phyloP scores from a whole-genome alignment of 2,113 vertebrate species.

The Amia ocellicauda region DNA sequence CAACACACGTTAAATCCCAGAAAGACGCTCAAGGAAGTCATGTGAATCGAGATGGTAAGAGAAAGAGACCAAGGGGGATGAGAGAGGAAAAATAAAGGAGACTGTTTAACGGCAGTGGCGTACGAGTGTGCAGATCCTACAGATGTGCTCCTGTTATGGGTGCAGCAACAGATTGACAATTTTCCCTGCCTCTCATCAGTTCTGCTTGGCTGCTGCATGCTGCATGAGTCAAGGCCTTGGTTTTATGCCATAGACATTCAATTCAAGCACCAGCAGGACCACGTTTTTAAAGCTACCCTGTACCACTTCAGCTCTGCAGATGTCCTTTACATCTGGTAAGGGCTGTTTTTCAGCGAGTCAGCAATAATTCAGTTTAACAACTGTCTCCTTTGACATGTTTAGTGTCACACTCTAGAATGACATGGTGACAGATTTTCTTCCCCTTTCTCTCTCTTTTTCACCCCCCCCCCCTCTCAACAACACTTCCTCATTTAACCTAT shows the following conservation, averaged over 20 bases:
- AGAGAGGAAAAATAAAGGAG: too few relatives aligned
- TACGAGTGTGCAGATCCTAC: conserved; percentile 3
- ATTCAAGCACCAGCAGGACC: conserved; percentile 63
- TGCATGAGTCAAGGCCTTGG: conserved; percentile 53
- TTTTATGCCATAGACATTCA: conserved; percentile 55
- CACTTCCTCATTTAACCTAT: not conserved
- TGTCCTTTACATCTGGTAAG: conserved; percentile 78
- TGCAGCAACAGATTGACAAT: conserved; percentile 49
- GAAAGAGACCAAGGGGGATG: not conserved
- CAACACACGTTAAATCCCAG: not conserved
- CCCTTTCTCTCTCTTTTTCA: not conserved
- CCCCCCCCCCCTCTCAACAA: not conserved
- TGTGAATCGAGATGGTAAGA: conserved; percentile 3
- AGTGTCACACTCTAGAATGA: conserved; percentile 70
- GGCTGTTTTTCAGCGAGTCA: conserved; percentile 62
- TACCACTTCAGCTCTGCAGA: conserved; percentile 68
- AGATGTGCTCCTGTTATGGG: conserved; percentile 37
- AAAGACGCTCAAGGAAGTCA: not conserved
- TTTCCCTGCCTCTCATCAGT: conserved; percentile 55
- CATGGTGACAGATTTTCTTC: conserved; percentile 65
- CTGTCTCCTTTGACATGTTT: conserved; percentile 78
- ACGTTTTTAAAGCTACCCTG: conserved; percentile 68
- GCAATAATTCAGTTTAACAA: conserved; percentile 79
- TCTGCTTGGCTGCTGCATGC: conserved; percentile 49
- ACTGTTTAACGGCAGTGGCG: not conserved